Percentiles rank a stretch among this genome's conserved stretches.
phyloP scores from a whole-genome alignment of 2,888 invertebrate genomes.

The Leptopilina syphax region DNA sequence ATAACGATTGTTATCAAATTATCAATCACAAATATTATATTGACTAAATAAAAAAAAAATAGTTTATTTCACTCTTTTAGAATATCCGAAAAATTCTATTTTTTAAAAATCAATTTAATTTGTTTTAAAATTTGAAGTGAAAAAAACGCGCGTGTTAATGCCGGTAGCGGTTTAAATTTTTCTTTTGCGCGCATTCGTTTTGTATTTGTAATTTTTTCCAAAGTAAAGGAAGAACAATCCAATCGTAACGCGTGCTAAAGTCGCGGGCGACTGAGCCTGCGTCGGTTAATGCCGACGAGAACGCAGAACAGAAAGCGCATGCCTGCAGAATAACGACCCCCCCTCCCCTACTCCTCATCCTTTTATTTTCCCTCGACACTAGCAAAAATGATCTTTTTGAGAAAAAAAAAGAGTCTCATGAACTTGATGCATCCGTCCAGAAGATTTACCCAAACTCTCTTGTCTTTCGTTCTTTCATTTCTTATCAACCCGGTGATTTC shows the following conservation, averaged over 20 bases:
- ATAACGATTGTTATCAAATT: too few relatives aligned
- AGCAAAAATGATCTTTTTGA: constrained; percentile 54
- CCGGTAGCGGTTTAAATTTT: neutral
- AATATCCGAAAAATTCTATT: too few relatives aligned
- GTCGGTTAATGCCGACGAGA: constrained; percentile 68
- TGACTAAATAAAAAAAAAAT: too few relatives aligned
- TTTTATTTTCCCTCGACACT: constrained; percentile 42
- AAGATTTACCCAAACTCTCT: constrained; percentile 51
- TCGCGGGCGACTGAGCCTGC: constrained; percentile 76
- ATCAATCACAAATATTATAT: too few relatives aligned
- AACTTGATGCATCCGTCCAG: constrained; percentile 56
- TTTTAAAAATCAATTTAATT: neutral
- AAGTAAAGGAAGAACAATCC: constrained; percentile 56
- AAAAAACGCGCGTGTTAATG: neutral
- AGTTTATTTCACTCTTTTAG: too few relatives aligned
- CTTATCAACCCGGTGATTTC: constrained; percentile 53
- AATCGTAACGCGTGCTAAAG: constrained; percentile 75
- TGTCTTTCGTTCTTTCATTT: too few relatives aligned
- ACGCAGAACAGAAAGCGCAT: constrained; percentile 72
- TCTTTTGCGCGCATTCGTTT: constrained; percentile 56
- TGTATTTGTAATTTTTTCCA: neutral
- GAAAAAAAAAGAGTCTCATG: constrained; percentile 43
- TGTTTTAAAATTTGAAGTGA: neutral
- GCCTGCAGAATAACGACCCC: constrained; percentile 69
- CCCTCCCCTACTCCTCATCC: too few relatives aligned